Conservation (phyloP, 2,888 invertebrate genomes). For the Dicyrtomina minuta region DNA sequence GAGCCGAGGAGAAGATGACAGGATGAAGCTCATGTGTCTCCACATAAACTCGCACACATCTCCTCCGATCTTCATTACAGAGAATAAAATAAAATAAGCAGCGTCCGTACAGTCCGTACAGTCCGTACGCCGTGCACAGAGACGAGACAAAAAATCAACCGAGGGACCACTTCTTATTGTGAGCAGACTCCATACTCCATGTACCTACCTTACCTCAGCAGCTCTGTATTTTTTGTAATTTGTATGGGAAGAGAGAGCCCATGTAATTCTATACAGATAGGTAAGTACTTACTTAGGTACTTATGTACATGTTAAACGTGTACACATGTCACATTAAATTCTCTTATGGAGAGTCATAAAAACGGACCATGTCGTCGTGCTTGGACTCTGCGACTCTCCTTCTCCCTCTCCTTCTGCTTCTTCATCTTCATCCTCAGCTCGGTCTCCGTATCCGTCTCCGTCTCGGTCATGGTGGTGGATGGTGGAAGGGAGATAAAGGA, state of each 20-base stretch:
- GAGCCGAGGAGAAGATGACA: constrained; percentile 21
- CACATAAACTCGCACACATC: constrained; percentile 15
- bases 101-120: neutral
- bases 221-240: no score
- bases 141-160: neutral
- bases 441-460: no score
- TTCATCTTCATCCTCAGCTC: no score
- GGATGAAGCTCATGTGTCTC: constrained; percentile 10
- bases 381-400: neutral
- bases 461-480: no score
- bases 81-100: constrained; percentile 27
- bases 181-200: neutral
- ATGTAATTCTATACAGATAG: neutral
- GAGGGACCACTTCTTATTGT: no score
- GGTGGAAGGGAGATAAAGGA: no score
- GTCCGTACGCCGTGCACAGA: neutral
- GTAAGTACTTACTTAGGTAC: no score
- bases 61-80: constrained; percentile 19
- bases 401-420: constrained; percentile 1
- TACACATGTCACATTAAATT: constrained; percentile 29
- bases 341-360: constrained; percentile 9
- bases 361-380: neutral
- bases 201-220: no score
- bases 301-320: no score
- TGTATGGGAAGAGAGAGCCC: neutral